Base-by-base conservation (phyloP, 2,113 vertebrate species). In the Daboia siamensis region DNA sequence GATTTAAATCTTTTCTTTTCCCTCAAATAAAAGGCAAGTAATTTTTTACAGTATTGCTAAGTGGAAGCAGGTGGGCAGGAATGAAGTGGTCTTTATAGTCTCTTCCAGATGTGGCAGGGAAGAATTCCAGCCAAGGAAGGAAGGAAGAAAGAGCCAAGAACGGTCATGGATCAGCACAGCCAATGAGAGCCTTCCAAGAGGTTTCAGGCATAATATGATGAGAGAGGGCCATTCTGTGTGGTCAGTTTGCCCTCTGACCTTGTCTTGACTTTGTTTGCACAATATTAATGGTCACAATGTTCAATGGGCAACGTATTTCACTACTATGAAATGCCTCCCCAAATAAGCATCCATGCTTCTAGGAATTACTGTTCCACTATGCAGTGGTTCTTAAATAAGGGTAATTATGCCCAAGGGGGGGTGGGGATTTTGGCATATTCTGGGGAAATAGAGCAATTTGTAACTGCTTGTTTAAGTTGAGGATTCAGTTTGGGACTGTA, bases 1-100 rank as follows among this genome's bases (percentile, higher is more conserved):
- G 88, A 93, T 93, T 93, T 93, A 93, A 90, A 90, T 51, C 88
- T 93, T 93, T 86, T 86, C 88, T 86, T 90, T 91, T 33, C 74
- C 56, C 57, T 90, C 74, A 87, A 86, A 89, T 86, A 90, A 91
- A 90, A 89, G 80, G 87, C 92, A 64, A 93, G 69, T 88, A 87
- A 88, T 64, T 57, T 57, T 64, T 59, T 90, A 57, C 64, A 69
- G 12, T 69, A 33, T 91, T 91, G 54, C 90, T 93, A 91, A 93
- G 88, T 91, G 88, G 90, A 91, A 91, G 90, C 93, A 93, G 90
- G 90, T 91, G 87, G 87, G 90, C 11, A 85, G 56, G 69, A 48
- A 90, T 56, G 61, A 51, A 80, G 51, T 39, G 48, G 44, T 51
- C 92, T 90, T 80, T 44, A 12, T 93, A 89, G 86, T 93, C 91